phyloP scores from a whole-genome alignment of 2,113 vertebrate species.

The Podarcis cretensis region DNA sequence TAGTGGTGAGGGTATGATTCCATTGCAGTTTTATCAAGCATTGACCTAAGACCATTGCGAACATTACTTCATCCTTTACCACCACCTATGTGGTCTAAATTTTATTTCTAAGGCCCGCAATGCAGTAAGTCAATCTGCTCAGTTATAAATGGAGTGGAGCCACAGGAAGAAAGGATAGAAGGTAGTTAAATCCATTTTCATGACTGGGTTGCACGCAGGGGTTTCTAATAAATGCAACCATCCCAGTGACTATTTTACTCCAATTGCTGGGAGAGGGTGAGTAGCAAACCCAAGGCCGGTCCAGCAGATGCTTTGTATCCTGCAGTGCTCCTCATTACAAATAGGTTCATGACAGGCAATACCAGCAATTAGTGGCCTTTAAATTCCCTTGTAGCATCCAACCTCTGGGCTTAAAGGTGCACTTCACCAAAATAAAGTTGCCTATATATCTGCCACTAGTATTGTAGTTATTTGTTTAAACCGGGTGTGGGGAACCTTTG shows the following conservation, averaged over 20 bases:
- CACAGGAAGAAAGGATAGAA: not conserved
- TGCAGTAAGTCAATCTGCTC: no score
- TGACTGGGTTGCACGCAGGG: not conserved
- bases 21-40: not conserved
- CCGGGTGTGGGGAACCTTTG: no score
- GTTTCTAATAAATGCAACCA: not conserved
- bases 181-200: not conserved
- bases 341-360: not conserved
- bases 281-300: no score
- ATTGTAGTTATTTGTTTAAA: no score
- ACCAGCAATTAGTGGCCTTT: not conserved
- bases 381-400: not conserved
- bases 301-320: not conserved
- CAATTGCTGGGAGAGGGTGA: not conserved
- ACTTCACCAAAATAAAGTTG: not conserved
- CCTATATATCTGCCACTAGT: not conserved
- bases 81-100: not conserved
- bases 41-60: not conserved
- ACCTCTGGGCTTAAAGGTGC: not conserved
- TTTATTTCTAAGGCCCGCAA: not conserved
- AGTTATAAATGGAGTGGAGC: not conserved
- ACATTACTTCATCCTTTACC: not conserved
- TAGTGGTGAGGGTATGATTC: not conserved
- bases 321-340: not conserved
- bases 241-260: not conserved